A percentile compares a stretch with the other conserved stretches of the same genome.
Conservation (phyloP, 2,888 invertebrate genomes). For the Sceliomorpha sp. region DNA sequence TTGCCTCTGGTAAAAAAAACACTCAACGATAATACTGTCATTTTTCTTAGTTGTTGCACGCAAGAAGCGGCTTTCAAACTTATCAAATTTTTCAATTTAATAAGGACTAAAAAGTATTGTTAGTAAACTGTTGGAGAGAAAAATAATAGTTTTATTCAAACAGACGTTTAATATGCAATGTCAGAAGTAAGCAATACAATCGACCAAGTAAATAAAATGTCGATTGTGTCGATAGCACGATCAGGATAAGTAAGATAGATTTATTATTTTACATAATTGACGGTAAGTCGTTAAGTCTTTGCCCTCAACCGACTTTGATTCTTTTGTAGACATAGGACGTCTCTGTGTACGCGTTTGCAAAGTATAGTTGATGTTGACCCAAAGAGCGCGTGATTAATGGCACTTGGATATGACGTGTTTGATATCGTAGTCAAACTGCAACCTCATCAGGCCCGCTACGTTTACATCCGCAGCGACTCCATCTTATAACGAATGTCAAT, state of each 20-base stretch:
- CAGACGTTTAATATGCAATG: too few relatives aligned
- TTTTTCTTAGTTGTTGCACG: background rate
- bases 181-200: too few relatives aligned
- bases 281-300: conserved; percentile 6
- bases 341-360: conserved; percentile 18
- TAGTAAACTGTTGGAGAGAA: background rate
- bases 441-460: conserved; percentile 55
- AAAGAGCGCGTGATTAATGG: conserved; percentile 67
- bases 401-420: conserved; percentile 61
- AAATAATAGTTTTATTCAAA: too few relatives aligned
- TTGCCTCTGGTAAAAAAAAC: conserved; percentile 32
- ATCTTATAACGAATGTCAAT: conserved; percentile 43
- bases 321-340: conserved; percentile 17
- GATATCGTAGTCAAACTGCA: conserved; percentile 62
- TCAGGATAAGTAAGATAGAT: conserved; percentile 5
- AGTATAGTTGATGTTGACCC: conserved; percentile 39
- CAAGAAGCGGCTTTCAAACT: too few relatives aligned
- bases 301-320: conserved; percentile 24
- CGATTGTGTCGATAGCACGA: too few relatives aligned
- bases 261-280: conserved; percentile 14
- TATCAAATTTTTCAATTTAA: too few relatives aligned
- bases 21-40: background rate
- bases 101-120: too few relatives aligned
- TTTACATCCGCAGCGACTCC: conserved; percentile 18
- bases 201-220: too few relatives aligned